These are phyloP conservation scores for Conopomorpha cramerella DNA, from an alignment of 1,140 invertebrate species.

Conservation along the genomic window DNA sequence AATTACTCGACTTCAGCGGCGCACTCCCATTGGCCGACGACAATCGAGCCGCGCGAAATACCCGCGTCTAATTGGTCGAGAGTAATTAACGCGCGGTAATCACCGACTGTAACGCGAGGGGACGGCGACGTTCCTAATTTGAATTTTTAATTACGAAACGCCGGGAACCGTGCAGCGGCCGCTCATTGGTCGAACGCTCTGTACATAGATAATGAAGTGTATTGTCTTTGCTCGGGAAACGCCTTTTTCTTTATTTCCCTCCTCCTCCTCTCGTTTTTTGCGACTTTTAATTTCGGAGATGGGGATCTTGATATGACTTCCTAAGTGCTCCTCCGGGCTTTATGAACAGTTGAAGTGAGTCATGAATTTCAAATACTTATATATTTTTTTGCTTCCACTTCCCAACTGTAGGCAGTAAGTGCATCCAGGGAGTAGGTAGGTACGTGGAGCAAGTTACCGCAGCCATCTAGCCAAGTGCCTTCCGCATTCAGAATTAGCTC, in stretches of 20 bases:
- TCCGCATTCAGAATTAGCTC: conserved; percentile 25
- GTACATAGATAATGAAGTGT: conserved; percentile 26
- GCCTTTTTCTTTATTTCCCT: no score
- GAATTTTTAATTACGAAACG: conserved; percentile 56
- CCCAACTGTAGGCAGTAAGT: no score
- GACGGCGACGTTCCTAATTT: conserved; percentile 34
- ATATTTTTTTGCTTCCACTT: no score
- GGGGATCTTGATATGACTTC: no score
- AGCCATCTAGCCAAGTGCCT: no score
- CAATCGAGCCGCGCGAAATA: conserved; percentile 22
- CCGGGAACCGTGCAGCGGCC: conserved; percentile 10
- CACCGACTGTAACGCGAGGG: conserved; percentile 38
- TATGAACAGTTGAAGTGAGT: no score
- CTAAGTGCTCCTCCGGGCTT: no score
- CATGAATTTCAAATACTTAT: no score
- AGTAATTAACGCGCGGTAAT: conserved; percentile 52
- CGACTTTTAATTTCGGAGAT: no score
- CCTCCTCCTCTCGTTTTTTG: no score
- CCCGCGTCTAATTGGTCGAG: conserved; percentile 42
- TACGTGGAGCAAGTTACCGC: no score
- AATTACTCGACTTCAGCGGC: conserved; percentile 51
- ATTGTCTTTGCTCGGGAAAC: conserved; percentile 37
- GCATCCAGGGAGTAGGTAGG: no score
- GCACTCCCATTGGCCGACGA: conserved; percentile 28
- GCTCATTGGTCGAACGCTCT: conserved; percentile 27